These are phyloP conservation scores for Periophthalmodon schlosseri DNA, from an alignment of 2,113 vertebrate genomes.

Conservation along the genomic window DNA sequence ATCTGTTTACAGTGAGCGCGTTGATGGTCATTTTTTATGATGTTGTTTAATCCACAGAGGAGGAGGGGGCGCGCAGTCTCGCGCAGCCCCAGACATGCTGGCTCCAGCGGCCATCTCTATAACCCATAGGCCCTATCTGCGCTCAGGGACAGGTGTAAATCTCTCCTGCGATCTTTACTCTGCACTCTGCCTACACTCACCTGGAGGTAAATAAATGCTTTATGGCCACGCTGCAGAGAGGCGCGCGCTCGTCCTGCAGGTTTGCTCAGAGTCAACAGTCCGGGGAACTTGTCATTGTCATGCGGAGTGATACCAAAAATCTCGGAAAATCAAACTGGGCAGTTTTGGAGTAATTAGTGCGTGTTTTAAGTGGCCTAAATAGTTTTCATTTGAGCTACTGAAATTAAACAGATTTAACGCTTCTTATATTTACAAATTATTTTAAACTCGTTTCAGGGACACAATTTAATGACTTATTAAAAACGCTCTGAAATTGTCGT, in stretches of 20 bases:
- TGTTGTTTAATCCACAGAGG: constrained; percentile 79
- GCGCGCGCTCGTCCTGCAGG: constrained; percentile 36
- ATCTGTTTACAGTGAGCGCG: constrained; percentile 74
- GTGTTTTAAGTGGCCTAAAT: background rate
- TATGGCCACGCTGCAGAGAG: constrained; percentile 78
- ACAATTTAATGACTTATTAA: background rate
- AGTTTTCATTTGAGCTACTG: background rate
- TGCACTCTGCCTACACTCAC: constrained; percentile 83
- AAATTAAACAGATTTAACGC: background rate
- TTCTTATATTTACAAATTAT: background rate
- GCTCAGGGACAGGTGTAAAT: constrained; percentile 95
- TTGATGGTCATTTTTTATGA: constrained; percentile 66
- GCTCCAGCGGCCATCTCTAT: constrained; percentile 94
- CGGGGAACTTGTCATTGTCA: constrained; percentile 28
- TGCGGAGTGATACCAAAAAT: background rate
- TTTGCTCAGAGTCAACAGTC: constrained; percentile 32
- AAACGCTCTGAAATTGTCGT: too few relatives aligned
- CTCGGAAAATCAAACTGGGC: background rate
- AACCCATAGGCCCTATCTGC: constrained; percentile 82
- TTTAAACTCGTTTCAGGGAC: background rate
- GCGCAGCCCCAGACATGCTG: constrained; percentile 88
- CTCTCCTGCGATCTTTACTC: constrained; percentile 82
- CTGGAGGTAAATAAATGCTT: constrained; percentile 85
- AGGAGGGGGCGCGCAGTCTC: constrained; percentile 54
- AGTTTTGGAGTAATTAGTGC: too few relatives aligned